These are phyloP conservation scores for Sphyrna mokarran DNA, from an alignment of 2,113 vertebrate genomes.

Conservation along the genomic window DNA sequence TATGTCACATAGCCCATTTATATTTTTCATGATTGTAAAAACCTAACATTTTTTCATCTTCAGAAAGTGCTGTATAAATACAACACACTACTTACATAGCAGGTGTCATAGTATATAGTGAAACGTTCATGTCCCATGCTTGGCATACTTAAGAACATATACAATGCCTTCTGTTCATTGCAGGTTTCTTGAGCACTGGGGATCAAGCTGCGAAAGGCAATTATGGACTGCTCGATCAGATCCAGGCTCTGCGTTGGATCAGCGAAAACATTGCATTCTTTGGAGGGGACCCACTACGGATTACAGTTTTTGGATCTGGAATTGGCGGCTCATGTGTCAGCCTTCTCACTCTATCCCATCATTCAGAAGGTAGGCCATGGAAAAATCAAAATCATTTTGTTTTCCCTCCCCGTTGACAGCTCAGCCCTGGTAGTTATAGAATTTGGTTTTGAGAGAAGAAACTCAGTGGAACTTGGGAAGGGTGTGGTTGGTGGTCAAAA, in stretches of 20 bases:
- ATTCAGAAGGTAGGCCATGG: conserved; percentile 84
- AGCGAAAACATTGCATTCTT: conserved; percentile 98
- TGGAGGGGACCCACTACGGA: conserved; percentile 88
- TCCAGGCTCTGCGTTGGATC: conserved; percentile 95
- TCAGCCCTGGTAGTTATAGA: too few relatives aligned
- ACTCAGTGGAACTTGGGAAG: background rate
- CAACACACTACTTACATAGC: background rate
- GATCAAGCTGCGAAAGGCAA: conserved; percentile 98
- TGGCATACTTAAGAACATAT: background rate
- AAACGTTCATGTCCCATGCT: background rate
- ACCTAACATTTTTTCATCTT: background rate
- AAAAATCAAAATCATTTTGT: background rate
- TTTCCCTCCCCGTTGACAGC: background rate
- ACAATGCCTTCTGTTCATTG: conserved; percentile 40
- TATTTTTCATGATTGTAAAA: background rate
- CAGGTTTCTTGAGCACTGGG: conserved; percentile 95
- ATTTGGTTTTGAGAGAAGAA: background rate
- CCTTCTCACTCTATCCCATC: conserved; percentile 92
- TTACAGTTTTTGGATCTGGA: conserved; percentile 94
- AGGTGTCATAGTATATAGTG: background rate
- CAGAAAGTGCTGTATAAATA: background rate
- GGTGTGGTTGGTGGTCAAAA: background rate
- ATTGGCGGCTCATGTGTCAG: conserved; percentile 96
- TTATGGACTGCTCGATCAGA: conserved; percentile 95
- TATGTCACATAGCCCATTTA: background rate